phyloP scores from a whole-genome alignment of 2,113 vertebrate species.

The Maccullochella peelii region DNA sequence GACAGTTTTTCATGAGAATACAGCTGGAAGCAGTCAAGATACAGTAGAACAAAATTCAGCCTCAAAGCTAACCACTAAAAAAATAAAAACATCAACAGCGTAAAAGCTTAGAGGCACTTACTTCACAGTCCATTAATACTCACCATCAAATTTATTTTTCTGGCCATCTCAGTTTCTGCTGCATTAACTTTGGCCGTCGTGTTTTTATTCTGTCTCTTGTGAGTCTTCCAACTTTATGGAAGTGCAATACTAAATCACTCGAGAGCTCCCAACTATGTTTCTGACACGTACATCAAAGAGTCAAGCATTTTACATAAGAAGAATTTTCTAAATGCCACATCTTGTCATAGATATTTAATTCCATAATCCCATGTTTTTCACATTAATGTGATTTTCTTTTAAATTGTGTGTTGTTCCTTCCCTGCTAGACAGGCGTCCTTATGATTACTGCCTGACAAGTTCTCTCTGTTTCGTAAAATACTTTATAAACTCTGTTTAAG shows the following conservation, averaged over 20 bases:
- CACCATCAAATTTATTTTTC: not conserved
- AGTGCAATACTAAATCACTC: not conserved
- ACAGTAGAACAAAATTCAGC: not conserved
- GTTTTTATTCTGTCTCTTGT: not conserved
- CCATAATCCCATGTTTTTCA: not conserved
- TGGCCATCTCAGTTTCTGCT: not conserved
- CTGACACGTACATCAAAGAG: not conserved
- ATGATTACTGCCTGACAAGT: not conserved
- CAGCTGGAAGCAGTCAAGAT: constrained; percentile 5
- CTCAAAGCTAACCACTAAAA: not conserved
- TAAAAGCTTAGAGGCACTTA: not conserved
- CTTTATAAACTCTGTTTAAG: not conserved
- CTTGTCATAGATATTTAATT: not conserved
- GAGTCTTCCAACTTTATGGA: not conserved
- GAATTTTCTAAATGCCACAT: not conserved
- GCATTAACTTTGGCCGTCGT: not conserved
- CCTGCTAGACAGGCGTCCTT: not conserved
- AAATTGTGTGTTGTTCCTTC: not conserved
- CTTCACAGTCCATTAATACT: not conserved
- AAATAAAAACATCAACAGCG: not conserved
- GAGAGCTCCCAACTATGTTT: not conserved
- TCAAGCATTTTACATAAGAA: not conserved
- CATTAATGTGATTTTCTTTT: not conserved
- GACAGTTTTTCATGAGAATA: not conserved
- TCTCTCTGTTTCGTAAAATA: not conserved